Percentiles rank a stretch among this genome's conserved stretches.
phyloP scores from a whole-genome alignment of 2,113 vertebrate genomes.

The Notechis scutatus region DNA sequence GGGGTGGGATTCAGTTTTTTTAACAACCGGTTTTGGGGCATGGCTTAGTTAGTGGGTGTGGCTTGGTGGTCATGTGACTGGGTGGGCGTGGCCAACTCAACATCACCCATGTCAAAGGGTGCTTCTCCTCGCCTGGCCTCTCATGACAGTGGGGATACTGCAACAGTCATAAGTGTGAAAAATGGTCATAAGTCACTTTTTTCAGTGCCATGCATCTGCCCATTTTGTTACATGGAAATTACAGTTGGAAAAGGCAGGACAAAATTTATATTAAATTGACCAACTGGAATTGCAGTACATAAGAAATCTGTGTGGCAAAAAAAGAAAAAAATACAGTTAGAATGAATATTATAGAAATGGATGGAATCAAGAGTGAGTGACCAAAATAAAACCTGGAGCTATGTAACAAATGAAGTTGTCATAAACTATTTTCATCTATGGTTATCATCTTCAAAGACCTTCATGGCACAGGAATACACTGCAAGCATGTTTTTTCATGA shows the following conservation, averaged over 20 bases:
- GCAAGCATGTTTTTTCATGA: neutral
- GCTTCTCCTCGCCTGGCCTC: no score
- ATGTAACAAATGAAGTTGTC: neutral
- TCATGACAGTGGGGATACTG: no score
- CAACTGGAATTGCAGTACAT: neutral
- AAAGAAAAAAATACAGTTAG: neutral
- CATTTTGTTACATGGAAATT: neutral
- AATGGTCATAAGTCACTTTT: no score
- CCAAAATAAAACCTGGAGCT: neutral
- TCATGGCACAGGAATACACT: neutral
- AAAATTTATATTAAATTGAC: neutral
- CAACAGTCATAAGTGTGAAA: no score
- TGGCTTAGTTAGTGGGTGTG: no score
- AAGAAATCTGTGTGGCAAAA: neutral
- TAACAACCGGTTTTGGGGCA: no score
- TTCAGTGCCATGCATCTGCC: neutral
- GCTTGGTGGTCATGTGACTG: no score
- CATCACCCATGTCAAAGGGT: no score
- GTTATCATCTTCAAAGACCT: neutral
- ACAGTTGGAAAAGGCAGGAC: neutral
- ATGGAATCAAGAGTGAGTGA: neutral
- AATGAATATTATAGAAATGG: neutral
- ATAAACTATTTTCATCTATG: neutral
- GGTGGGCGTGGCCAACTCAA: no score
- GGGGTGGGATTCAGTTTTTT: no score